Base-by-base conservation (phyloP, 2,113 vertebrate species). In the Microcebus griseorufus region DNA sequence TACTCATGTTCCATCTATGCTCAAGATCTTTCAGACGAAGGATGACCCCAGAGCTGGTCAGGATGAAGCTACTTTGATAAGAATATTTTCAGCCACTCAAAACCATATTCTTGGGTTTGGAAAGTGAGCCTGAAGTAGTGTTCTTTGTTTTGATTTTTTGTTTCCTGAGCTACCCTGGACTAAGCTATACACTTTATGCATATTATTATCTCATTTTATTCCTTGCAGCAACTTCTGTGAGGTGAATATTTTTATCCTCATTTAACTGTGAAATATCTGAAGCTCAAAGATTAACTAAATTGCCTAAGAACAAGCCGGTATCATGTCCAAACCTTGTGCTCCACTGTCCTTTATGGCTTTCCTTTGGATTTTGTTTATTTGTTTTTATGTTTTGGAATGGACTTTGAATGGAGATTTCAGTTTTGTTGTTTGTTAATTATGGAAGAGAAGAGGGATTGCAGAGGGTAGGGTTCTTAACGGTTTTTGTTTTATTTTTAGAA, bases 121-220 rank as follows among this genome's bases (percentile, higher is more conserved):
- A 88, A 85, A 85, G 16, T 79, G 39, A 88, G 29, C 8, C 58
- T 45, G 16, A 58, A 80, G 23, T 60, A 53, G 34, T 70, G 6
- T 88, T 94, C 4, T 72, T 91, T n/a, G 51, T 42, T 88, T 84
- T 79, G 42, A 39, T 42, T 73, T 84, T 80, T 62, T 81, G 51
- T 62, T 88, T 64, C n/a, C 51, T 85, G 67, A 86, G 29, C 67
- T 78, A 51, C n/a, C 3, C 32, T 55, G 39, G 69, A 55, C 64
- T 29, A n/a, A 53, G 32, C 2, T n/a, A 83, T 8, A 80, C 51
- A 81, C 20, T 62, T 62, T 81, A 32, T 29, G 34, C 34, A 62
- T n/a, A 88, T 76, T 88, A 32, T 72, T 88, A 32, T 72, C 37
- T 72, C 22, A 80, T 92, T 79, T 87, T 78, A 37, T 90, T 95